Evolutionary conservation across 2,888 invertebrate genomes (phyloP), one percentile per base, ranked within the genome.

Genomic region (Palloptera scutellata): DNA sequence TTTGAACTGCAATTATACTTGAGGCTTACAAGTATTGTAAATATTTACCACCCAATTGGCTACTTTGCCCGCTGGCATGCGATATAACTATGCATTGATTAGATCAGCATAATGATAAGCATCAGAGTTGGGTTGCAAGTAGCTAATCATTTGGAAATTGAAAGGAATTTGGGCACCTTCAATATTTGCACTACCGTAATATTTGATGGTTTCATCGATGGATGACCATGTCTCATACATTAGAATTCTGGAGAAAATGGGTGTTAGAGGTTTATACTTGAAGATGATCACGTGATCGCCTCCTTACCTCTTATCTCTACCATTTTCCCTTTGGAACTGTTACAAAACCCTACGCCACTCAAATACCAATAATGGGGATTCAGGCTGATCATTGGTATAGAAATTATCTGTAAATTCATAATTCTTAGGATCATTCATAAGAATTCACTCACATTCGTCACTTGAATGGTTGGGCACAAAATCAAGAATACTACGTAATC

Each of bases 401-500:
- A 87, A 82, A 69, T 91, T 90, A 0, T 87, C 74, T 13, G 88
- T 78, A 70, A 88, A 89, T 0, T 78, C 78, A 76, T 88, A 88
- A 71, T 88, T 88, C 12, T 87, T 86, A 0, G 87, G 85, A 51
- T 86, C 84, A 0, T 85, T 58, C 0, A 85, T 87, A 20, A 84
- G 80, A 83, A 97, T 97, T 92, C 97, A 97, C 1, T 89, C 88
- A 59, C 95, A 92, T 72, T 92, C 86, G 59, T 91, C 89, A 71
- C 94, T 94, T 0, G 92, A 87, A 71, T 89, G 89, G 75, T 89
- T 89, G 41, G 84, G 85, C 1, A 87, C 87, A 72, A 87, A 86
- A 74, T 87, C 87, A 52, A 87, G 73, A 20, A 87, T 81, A 9
- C 84, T 80, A 71, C 81, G 83, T 0, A 85, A 68, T 4, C 88